Evolutionary conservation across 2,113 vertebrate species (phyloP).

Genomic region (Triplophysa tibetana): DNA sequence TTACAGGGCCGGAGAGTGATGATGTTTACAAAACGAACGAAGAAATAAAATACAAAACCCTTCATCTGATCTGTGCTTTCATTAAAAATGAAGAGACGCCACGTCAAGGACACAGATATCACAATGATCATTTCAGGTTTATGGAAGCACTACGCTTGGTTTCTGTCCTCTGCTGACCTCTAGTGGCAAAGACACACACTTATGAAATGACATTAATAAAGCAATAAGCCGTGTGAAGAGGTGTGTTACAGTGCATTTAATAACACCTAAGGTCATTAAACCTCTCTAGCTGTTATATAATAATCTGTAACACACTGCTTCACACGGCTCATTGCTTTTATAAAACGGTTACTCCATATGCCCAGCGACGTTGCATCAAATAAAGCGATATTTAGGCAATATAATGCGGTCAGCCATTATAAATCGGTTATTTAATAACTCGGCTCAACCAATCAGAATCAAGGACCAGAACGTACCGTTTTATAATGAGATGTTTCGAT

Average conservation of each 20-base stretch:
- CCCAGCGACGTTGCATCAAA: too few relatives aligned
- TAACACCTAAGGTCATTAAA: too few relatives aligned
- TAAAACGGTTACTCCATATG: too few relatives aligned
- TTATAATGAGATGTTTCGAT: not conserved
- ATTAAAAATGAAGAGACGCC: constrained; percentile 60
- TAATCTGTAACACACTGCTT: too few relatives aligned
- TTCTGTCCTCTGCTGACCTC: constrained; percentile 72
- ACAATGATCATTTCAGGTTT: constrained; percentile 62
- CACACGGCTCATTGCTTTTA: too few relatives aligned
- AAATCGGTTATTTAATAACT: too few relatives aligned
- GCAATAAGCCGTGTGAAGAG: too few relatives aligned
- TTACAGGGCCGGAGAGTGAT: constrained; percentile 11
- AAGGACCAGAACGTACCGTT: not conserved
- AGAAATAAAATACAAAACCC: not conserved
- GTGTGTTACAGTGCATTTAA: too few relatives aligned
- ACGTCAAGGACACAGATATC: constrained; percentile 63
- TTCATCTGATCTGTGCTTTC: constrained; percentile 61
- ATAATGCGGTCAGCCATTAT: too few relatives aligned
- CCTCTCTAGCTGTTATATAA: too few relatives aligned
- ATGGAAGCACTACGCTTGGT: constrained; percentile 79
- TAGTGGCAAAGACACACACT: constrained; percentile 65
- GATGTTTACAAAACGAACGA: not conserved
- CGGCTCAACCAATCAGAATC: too few relatives aligned
- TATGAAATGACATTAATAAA: constrained; percentile 17
- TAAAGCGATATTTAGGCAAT: too few relatives aligned